Evolutionary conservation across 2,113 vertebrate genomes (phyloP), one percentile per base, ranked within the genome.

Genomic region (Chrysochloris asiatica): DNA sequence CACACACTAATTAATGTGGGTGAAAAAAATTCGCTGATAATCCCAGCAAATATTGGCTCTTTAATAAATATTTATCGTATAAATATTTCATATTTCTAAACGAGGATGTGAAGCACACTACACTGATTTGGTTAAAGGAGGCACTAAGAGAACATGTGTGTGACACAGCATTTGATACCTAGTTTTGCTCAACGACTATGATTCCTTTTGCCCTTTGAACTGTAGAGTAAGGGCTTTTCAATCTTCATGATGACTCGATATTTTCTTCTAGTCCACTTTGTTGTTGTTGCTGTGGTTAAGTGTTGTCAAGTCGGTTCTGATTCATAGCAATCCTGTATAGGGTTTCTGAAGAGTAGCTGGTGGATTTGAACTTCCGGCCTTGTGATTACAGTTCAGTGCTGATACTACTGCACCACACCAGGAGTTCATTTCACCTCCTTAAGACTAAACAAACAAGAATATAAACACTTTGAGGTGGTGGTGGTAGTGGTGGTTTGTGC

Each of bases 181-280:
- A 8, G 7, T 7, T 21, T 21, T 8, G 24, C n/a, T 88, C 33
- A 0, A 6, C 24, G 36, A 0, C 17, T 6, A 3, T 4, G 3
- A 4, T 13, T 8, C 45, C 17, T 9, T 9, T 2, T 8, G 78
- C 13, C 1, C 28, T 26, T 6, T 24, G 48, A 5, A 6, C 17
- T 0, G 3, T 0, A 9, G 19, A 4, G 33, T 6, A 16, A 36
- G 38, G 6, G 0, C 8, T 6, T 0, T 16, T 47, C 79, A 14
- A 2, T 19, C n/a, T 7, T 1, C 7, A 36, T 0, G 13, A 6
- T 1, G 24, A 0, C 21, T 3, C 41, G 0, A 3, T 22, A 2
- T 14, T 8, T 21, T 47, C 33, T 16, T 38, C 38, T 7, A 0
- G 0, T 21, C 61, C 14, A 54, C 14, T 21, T 54, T 54, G 52